These are phyloP conservation scores for Pagetopsis macropterus DNA, from an alignment of 2,797 vertebrate species.

Conservation along the genomic window DNA sequence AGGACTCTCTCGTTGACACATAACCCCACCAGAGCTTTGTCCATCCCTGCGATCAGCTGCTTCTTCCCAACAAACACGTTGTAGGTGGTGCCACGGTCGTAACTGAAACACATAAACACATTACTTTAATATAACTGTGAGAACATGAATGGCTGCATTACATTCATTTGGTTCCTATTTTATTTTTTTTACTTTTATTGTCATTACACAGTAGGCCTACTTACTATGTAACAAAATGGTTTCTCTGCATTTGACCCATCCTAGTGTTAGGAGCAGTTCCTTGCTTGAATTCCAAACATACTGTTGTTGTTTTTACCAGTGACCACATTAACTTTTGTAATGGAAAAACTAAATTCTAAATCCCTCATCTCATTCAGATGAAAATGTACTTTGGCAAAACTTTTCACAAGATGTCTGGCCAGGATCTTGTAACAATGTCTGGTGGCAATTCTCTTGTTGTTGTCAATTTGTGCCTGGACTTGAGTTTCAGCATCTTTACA, in stretches of 20 bases:
- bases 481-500: background rate
- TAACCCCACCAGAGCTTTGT: constrained; percentile 95
- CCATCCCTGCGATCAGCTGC: constrained; percentile 95
- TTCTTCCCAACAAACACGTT: constrained; percentile 95
- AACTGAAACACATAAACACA: constrained; percentile 80
- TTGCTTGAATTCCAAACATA: background rate
- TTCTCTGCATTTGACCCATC: no score
- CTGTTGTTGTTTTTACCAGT: background rate
- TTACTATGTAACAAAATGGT: no score
- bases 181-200: no score
- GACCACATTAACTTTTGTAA: background rate
- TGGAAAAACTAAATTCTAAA: background rate
- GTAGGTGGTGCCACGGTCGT: constrained; percentile 94
- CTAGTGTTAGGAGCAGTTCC: no score
- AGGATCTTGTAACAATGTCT: background rate
- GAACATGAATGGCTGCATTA: background rate
- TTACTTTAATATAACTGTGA: background rate
- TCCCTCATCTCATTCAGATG: background rate
- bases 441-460: background rate
- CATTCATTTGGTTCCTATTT: background rate
- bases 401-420: background rate
- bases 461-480: background rate
- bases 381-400: background rate
- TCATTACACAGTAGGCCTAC: no score
- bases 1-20: constrained; percentile 94